A percentile compares a stretch with the other conserved stretches of the same genome.
Conservation (phyloP, 2,113 vertebrate genomes). For the Protobothrops mucrosquamatus region DNA sequence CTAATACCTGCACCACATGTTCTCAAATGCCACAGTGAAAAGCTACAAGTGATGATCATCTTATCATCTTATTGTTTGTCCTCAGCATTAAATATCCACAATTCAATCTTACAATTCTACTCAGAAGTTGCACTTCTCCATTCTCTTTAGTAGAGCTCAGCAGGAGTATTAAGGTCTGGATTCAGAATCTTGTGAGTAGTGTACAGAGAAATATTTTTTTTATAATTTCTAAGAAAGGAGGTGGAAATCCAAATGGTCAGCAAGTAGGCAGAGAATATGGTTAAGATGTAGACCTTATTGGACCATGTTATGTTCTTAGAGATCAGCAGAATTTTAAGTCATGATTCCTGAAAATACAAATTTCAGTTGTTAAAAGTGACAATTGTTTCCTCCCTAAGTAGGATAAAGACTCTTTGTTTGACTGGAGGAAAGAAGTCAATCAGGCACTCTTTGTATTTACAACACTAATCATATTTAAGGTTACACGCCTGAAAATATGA, state of each 20-base stretch:
- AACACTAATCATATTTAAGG: background rate
- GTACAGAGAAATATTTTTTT: background rate
- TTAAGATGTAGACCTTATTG: background rate
- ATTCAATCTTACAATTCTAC: background rate
- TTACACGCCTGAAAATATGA: background rate
- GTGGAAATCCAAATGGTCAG: background rate
- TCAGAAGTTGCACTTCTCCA: background rate
- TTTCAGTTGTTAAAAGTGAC: background rate
- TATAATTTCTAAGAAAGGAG: background rate
- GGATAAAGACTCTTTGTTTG: background rate
- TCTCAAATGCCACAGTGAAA: background rate
- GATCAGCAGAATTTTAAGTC: background rate
- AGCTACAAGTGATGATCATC: background rate
- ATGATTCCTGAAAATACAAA: background rate
- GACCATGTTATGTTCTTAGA: background rate
- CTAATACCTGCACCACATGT: background rate
- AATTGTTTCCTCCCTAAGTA: background rate
- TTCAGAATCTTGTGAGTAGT: background rate
- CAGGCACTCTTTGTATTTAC: background rate
- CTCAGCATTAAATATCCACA: background rate
- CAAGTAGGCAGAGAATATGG: too few species aligned
- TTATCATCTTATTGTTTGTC: background rate
- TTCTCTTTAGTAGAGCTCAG: background rate
- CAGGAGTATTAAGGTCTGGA: background rate
- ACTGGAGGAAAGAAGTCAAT: background rate